Evolutionary conservation across 2,113 vertebrate species (phyloP).

Genomic region (Rhinogobius similis): DNA sequence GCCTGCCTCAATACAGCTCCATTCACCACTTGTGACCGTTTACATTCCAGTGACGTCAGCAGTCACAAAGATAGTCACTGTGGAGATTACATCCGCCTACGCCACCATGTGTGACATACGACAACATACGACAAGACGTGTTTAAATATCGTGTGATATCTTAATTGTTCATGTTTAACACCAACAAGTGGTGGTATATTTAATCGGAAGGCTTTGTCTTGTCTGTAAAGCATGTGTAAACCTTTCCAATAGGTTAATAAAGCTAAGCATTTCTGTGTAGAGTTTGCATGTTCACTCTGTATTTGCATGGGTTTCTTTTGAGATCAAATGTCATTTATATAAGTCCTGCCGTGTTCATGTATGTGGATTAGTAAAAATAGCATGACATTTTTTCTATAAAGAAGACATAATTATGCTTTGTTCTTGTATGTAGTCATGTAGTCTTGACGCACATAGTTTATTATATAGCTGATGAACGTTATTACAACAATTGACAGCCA

Average conservation of each 20-base stretch:
- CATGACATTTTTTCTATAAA: too few relatives aligned
- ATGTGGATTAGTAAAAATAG: too few relatives aligned
- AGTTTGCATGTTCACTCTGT: conserved; percentile 1
- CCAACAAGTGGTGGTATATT: background rate
- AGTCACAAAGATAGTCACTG: conserved; percentile 56
- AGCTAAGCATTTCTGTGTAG: background rate
- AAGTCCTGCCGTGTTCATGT: background rate
- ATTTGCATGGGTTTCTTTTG: background rate
- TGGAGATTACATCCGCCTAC: conserved; percentile 47
- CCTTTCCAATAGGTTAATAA: background rate
- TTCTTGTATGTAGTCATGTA: too few relatives aligned
- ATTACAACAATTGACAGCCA: too few relatives aligned
- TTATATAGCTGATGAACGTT: too few relatives aligned
- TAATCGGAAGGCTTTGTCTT: background rate
- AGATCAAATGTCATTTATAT: background rate
- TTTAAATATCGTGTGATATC: too few relatives aligned
- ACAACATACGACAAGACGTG: conserved; percentile 11
- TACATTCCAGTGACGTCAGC: conserved; percentile 57
- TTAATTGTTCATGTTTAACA: background rate
- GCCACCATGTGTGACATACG: conserved; percentile 8
- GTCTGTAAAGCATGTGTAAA: background rate
- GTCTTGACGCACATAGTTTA: too few relatives aligned
- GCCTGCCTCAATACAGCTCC: conserved; percentile 21
- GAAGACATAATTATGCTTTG: too few relatives aligned
- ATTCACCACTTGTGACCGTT: conserved; percentile 43